A percentile compares a stretch with the other conserved stretches of the same genome.
Conservation (phyloP, 2,888 invertebrate species). For the Hololepta plana region DNA sequence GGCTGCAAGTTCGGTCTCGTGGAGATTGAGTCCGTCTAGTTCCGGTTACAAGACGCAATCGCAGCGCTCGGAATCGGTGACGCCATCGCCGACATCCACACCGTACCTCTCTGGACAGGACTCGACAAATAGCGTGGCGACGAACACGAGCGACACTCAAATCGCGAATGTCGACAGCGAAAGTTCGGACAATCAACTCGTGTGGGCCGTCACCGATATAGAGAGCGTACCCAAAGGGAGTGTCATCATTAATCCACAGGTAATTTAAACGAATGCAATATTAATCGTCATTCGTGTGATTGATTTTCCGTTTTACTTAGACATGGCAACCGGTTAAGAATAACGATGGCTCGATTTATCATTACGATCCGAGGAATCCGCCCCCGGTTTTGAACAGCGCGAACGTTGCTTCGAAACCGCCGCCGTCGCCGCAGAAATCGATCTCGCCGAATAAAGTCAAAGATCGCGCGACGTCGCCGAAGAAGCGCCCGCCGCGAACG, state of each 20-base stretch:
- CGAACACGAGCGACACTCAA: constrained; percentile 14
- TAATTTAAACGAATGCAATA: constrained; percentile 14
- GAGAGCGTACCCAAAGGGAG: constrained; percentile 74
- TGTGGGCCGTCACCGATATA: constrained; percentile 81
- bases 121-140: constrained; percentile 13
- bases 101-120: constrained; percentile 20
- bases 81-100: constrained; percentile 54
- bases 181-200: constrained; percentile 31
- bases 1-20: constrained; percentile 37
- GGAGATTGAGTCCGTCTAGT: constrained; percentile 55
- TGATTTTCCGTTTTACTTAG: constrained; percentile 21
- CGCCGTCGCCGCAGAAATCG: constrained; percentile 15
- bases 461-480: constrained; percentile 14
- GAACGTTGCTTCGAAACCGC: constrained; percentile 10
- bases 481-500: constrained; percentile 14
- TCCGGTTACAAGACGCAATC: constrained; percentile 63
- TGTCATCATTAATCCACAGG: constrained; percentile 72
- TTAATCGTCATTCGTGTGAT: constrained; percentile 1
- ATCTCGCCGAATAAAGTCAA: constrained; percentile 11
- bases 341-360: constrained; percentile 57
- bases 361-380: constrained; percentile 55
- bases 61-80: constrained; percentile 56
- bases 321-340: constrained; percentile 61
- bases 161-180: constrained; percentile 15
- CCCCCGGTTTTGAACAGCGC: too few relatives aligned